Conservation (phyloP, 2,888 invertebrate genomes). For the Mycogona germanica region DNA sequence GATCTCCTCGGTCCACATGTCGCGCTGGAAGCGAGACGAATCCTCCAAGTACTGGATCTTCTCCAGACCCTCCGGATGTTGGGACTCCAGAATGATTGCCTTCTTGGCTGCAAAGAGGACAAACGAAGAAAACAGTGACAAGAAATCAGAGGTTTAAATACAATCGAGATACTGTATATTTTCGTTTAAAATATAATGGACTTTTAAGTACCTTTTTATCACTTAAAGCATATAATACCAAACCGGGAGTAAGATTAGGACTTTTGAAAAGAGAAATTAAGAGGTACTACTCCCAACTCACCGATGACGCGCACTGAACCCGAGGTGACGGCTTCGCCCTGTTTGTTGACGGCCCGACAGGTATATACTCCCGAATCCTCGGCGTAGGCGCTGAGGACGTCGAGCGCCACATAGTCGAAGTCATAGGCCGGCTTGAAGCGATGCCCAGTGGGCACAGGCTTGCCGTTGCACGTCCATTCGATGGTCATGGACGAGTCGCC, state of each 20-base stretch:
- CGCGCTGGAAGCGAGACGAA: slow-evolving; percentile 66
- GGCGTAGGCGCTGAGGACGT: slow-evolving; percentile 92
- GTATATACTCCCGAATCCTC: slow-evolving; percentile 94
- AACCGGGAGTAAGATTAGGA: no score
- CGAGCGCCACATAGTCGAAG: slow-evolving; percentile 93
- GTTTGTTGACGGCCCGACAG: slow-evolving; percentile 83
- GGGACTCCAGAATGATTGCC: slow-evolving; percentile 32
- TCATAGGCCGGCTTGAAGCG: slow-evolving; percentile 93
- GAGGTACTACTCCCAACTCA: no score
- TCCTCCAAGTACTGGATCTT: slow-evolving; percentile 45
- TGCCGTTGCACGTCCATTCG: slow-evolving; percentile 94
- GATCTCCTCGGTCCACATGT: slow-evolving; percentile 58
- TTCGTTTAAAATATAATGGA: no score
- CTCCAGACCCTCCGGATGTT: slow-evolving; percentile 34
- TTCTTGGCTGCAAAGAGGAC: slow-evolving; percentile 27
- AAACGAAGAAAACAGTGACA: neutral
- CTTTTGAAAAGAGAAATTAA: no score
- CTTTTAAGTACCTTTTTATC: neutral
- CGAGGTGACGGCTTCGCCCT: slow-evolving; percentile 88
- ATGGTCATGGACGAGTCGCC: slow-evolving; percentile 81
- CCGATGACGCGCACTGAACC: slow-evolving; percentile 72
- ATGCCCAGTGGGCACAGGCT: slow-evolving; percentile 74
- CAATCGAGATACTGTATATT: neutral
- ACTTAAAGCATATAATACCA: neutral
- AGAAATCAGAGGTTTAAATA: slow-evolving; percentile 2